Percentiles rank a stretch among this genome's conserved stretches.
These are phyloP conservation scores for Celastrina argiolus DNA, from an alignment of 2,888 invertebrate species.

Conservation along the genomic window DNA sequence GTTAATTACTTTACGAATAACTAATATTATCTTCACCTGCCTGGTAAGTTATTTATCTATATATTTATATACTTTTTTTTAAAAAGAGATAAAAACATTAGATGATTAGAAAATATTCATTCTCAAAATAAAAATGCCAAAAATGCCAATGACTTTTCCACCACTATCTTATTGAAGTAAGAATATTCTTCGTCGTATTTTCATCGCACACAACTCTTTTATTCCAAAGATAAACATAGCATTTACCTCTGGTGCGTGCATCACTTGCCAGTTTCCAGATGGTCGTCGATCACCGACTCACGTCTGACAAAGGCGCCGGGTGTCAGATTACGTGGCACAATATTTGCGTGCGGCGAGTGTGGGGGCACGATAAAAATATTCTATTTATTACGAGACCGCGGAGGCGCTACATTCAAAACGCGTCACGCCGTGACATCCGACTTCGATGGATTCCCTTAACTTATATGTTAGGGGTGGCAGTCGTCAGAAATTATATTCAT, in stretches of 20 bases:
- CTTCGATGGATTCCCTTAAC: constrained; percentile 17
- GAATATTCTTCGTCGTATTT: no score
- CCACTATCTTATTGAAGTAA: not conserved
- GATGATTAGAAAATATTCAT: no score
- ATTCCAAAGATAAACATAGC: not conserved
- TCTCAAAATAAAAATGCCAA: no score
- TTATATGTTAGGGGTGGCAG: constrained; percentile 28
- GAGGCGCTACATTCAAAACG: constrained; percentile 61
- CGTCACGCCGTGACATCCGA: constrained; percentile 15
- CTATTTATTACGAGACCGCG: constrained; percentile 68
- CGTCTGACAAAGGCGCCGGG: constrained; percentile 39
- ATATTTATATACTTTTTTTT: no score
- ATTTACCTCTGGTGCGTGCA: constrained; percentile 1
- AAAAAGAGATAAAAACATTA: no score
- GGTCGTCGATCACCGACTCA: constrained; percentile 35
- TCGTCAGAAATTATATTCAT: not conserved
- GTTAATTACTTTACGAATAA: no score
- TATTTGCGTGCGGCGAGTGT: constrained; percentile 64
- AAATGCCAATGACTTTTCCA: no score
- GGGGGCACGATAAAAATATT: constrained; percentile 73
- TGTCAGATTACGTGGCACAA: constrained; percentile 54
- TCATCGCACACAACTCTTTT: not conserved
- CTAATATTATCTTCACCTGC: no score
- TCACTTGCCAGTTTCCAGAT: constrained; percentile 23
- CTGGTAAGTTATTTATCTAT: no score